phyloP scores from a whole-genome alignment of 2,888 invertebrate species.

The Watsonalla cultraria region DNA sequence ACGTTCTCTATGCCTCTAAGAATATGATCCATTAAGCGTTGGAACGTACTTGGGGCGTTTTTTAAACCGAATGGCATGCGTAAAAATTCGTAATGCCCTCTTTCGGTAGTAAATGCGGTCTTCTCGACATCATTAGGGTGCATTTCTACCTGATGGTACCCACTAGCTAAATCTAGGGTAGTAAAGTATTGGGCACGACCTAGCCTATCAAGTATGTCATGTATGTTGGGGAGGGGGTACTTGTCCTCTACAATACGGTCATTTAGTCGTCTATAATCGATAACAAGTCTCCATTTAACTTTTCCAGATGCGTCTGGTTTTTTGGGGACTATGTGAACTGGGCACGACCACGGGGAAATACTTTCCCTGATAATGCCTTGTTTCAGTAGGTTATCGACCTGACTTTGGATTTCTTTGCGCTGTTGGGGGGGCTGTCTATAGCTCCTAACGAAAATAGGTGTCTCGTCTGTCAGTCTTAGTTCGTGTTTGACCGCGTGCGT shows the following conservation, averaged over 20 bases:
- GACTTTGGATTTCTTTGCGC: too few relatives aligned
- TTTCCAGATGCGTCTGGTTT: background rate
- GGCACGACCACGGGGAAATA: background rate
- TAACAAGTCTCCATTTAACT: background rate
- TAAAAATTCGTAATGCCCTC: conserved; percentile 3
- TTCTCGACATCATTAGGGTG: background rate
- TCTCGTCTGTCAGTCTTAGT: too few relatives aligned
- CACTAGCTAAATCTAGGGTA: background rate
- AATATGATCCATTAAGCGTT: background rate
- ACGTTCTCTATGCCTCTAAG: too few relatives aligned
- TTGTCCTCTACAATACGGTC: background rate
- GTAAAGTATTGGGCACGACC: background rate
- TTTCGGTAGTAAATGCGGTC: background rate
- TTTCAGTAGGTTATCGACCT: background rate
- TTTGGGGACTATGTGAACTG: background rate
- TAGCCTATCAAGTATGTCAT: background rate
- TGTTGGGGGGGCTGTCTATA: too few relatives aligned
- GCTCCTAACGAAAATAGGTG: too few relatives aligned
- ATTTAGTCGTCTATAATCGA: background rate
- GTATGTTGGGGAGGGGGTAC: background rate
- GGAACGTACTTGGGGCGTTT: background rate
- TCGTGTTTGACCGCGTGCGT: too few relatives aligned
- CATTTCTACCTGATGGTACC: background rate
- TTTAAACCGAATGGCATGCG: conserved; percentile 6
- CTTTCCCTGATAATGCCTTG: background rate